Base-by-base conservation (phyloP, 2,888 invertebrate species). In the Drosophila meridionalis region DNA sequence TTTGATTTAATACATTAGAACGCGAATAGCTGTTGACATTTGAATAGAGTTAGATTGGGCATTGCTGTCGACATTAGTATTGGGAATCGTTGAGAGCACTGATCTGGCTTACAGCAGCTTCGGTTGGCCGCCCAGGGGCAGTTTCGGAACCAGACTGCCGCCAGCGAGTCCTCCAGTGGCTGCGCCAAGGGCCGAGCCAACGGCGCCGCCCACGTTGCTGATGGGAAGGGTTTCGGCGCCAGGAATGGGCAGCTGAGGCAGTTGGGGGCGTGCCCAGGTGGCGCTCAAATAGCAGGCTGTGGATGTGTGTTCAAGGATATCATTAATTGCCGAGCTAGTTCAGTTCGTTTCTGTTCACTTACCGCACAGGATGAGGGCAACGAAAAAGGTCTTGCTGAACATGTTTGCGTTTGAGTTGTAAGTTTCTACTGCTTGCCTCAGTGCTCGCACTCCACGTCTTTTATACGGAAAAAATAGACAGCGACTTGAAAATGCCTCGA, bases 291-390 rank as follows among this genome's bases (percentile, higher is more conserved):
- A 75, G 50, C 75, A 84, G 48, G 61, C 89, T 85, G 45, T 85
- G 45, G 0, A 65, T 26, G 4, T 9, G 12, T 11, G 20, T 20
- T 11, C 2, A 9, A 43, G 9, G 26, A 28, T 14, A 12, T 36
- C 4, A 28, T 4, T 8, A 32, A 11, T 9, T 32, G 9, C 9
- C 8, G 9, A 38, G 30, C 12, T 34, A 2, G 11, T 34, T 56
- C 5, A 0, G 3, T n/a, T 53, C 34, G 34, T 28, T 32, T 8
- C 4, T 20, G 12, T 34, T 47, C 11, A 82, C 86, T 26, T 57
- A 85, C 84, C 88, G 56, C 88, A 85, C 60, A 85, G 50, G 30
- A 89, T 26, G 28, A 89, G 48, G 32, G 77, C 77, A 0, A 75
- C 34, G 14, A 87, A 20, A 38, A 77, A 64, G 14, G 56, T 69